Conservation (phyloP, 2,888 invertebrate species). For the Apamea anceps region DNA sequence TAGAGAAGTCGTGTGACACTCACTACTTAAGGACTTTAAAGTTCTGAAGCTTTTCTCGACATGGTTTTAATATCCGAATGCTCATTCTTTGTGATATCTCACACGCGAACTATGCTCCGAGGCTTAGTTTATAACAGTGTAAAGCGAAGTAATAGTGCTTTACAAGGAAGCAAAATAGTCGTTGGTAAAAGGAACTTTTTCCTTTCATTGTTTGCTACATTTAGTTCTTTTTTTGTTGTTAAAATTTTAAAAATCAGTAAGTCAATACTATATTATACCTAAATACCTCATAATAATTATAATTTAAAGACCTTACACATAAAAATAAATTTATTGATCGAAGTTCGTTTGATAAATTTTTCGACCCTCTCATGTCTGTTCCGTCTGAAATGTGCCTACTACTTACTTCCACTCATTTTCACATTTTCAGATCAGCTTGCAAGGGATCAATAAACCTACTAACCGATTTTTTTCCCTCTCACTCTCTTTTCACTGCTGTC, state of each 20-base stretch:
- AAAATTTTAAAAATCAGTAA: not conserved
- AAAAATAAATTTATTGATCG: not conserved
- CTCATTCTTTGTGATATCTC: not conserved
- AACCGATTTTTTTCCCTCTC: slow-evolving; percentile 30
- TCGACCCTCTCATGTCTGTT: not conserved
- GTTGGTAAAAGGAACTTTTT: not conserved
- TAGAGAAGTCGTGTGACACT: not conserved
- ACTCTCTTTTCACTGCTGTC: slow-evolving; percentile 9
- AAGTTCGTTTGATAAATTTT: not conserved
- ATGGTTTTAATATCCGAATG: not conserved
- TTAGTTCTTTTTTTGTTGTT: not conserved
- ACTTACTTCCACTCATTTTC: slow-evolving; percentile 15
- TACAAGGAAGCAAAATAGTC: not conserved
- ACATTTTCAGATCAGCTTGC: slow-evolving; percentile 21
- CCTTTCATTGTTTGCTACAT: not conserved
- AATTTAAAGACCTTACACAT: not conserved
- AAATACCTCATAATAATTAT: too few relatives aligned
- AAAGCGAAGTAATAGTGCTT: not conserved
- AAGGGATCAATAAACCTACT: slow-evolving; percentile 43
- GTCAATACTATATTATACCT: not conserved
- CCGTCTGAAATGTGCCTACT: not conserved
- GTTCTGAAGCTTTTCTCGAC: not conserved
- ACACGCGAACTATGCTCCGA: not conserved
- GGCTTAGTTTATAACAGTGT: not conserved
- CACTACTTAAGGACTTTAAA: not conserved